phyloP scores from a whole-genome alignment of 2,113 vertebrate species.

The Clarias batrachus region DNA sequence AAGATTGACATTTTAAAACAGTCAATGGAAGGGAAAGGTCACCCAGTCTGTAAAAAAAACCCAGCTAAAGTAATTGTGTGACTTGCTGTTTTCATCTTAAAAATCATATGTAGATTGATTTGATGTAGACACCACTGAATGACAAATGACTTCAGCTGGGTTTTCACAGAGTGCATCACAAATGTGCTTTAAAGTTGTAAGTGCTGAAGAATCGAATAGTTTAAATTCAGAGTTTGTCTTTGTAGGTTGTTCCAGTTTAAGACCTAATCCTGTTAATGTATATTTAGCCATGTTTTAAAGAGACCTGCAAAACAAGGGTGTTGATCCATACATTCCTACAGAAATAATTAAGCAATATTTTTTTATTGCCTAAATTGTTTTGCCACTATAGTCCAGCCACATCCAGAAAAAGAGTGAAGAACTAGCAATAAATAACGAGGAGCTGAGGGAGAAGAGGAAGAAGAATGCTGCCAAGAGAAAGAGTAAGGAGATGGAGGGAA shows the following conservation, averaged over 20 bases:
- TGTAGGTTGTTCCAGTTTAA: not conserved
- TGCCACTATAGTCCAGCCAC: conserved; percentile 64
- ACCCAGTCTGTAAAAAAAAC: too few relatives aligned
- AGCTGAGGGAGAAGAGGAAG: conserved; percentile 67
- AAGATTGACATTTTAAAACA: not conserved
- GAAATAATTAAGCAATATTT: not conserved
- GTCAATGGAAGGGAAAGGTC: not conserved
- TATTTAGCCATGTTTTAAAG: too few relatives aligned
- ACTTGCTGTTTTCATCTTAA: too few relatives aligned
- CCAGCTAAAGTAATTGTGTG: too few relatives aligned
- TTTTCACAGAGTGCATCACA: too few relatives aligned
- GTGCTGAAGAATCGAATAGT: not conserved
- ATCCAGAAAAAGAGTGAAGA: conserved; percentile 75
- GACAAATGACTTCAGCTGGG: too few relatives aligned
- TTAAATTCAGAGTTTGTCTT: not conserved
- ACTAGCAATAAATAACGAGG: conserved; percentile 62
- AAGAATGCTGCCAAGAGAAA: conserved; percentile 69
- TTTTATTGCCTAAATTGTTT: not conserved
- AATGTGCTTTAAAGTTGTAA: not conserved
- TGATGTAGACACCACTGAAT: too few relatives aligned
- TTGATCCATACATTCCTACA: not conserved
- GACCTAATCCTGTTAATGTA: not conserved
- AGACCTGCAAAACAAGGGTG: too few relatives aligned
- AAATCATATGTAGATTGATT: too few relatives aligned
- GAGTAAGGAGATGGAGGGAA: conserved; percentile 60